phyloP scores from a whole-genome alignment of 1,140 invertebrate genomes.

The Drosophila sp. region DNA sequence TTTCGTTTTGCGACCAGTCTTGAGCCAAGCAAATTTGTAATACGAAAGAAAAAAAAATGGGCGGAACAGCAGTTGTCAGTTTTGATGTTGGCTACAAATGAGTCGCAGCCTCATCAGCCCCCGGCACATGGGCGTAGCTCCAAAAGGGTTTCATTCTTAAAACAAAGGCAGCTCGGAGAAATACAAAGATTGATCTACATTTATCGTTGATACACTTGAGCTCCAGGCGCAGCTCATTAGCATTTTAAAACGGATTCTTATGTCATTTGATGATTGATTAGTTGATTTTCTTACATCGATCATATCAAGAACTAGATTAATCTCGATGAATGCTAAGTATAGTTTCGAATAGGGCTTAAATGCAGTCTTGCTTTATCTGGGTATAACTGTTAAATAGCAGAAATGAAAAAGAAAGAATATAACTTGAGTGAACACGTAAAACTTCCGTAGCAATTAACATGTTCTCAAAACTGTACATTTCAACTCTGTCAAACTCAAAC shows the following conservation, averaged over 20 bases:
- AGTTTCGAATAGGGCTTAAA: neutral
- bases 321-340: neutral
- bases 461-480: too few relatives aligned
- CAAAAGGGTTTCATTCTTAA: conserved; percentile 18
- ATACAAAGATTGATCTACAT: conserved; percentile 50
- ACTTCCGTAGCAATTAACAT: too few relatives aligned
- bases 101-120: conserved; percentile 8
- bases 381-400: too few relatives aligned
- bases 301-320: conserved; percentile 31
- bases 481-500: too few relatives aligned
- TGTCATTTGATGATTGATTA: conserved; percentile 50
- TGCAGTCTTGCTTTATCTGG: too few relatives aligned
- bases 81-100: conserved; percentile 40
- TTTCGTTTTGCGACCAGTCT: conserved; percentile 20
- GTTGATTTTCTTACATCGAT: conserved; percentile 27
- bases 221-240: conserved; percentile 33
- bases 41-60: too few relatives aligned
- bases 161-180: neutral
- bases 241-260: conserved; percentile 38
- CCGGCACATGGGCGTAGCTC: conserved; percentile 12
- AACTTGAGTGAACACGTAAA: too few relatives aligned
- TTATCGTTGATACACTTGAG: conserved; percentile 23
- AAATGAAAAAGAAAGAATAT: too few relatives aligned
- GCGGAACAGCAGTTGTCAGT: conserved; percentile 44
- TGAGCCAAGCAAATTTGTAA: too few relatives aligned